A percentile compares a stretch with the other conserved stretches of the same genome.
Conservation (phyloP, 64 coral and sea anemone species). For the Hydrozoanthus tunicans region DNA sequence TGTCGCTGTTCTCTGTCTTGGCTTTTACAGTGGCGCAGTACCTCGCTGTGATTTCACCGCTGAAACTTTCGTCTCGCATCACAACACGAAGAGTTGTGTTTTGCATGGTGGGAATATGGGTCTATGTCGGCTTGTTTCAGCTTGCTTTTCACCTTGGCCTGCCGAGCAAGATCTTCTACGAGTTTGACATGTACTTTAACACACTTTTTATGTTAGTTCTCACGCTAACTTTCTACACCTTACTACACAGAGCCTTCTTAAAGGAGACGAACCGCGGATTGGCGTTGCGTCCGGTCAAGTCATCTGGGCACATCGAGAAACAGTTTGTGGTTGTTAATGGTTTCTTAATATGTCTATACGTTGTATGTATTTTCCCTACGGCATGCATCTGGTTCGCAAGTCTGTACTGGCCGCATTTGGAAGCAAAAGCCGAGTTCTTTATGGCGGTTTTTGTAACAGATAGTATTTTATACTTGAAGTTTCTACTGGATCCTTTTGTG, state of each 20-base stretch:
- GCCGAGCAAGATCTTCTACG: slow-evolving; percentile 35
- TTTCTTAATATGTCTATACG: slow-evolving; percentile 55
- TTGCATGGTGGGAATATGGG: slow-evolving; percentile 56
- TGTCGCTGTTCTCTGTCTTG: slow-evolving; percentile 70
- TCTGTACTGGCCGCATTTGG: slow-evolving; percentile 22
- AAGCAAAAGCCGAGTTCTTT: background rate
- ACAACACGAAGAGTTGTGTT: slow-evolving; percentile 47
- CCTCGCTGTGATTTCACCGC: slow-evolving; percentile 63
- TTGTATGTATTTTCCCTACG: slow-evolving; percentile 73
- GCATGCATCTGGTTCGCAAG: slow-evolving; percentile 58
- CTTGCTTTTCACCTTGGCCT: slow-evolving; percentile 29
- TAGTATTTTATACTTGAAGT: slow-evolving; percentile 70
- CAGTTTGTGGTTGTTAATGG: slow-evolving; percentile 77
- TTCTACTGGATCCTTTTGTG: slow-evolving; percentile 72
- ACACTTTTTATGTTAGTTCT: slow-evolving; percentile 64
- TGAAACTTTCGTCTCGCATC: slow-evolving; percentile 59
- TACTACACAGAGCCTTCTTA: slow-evolving; percentile 59
- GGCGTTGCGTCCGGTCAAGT: slow-evolving; percentile 36
- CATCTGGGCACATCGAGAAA: slow-evolving; percentile 32
- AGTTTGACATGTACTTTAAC: slow-evolving; percentile 65
- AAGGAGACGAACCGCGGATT: slow-evolving; percentile 50
- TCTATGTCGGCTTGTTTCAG: slow-evolving; percentile 59
- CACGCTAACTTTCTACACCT: slow-evolving; percentile 60
- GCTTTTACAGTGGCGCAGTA: slow-evolving; percentile 77
- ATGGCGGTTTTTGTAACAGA: slow-evolving; percentile 45